Evolutionary conservation across 1,140 invertebrate species (phyloP).

Genomic region (Aphelinus atriplicis): DNA sequence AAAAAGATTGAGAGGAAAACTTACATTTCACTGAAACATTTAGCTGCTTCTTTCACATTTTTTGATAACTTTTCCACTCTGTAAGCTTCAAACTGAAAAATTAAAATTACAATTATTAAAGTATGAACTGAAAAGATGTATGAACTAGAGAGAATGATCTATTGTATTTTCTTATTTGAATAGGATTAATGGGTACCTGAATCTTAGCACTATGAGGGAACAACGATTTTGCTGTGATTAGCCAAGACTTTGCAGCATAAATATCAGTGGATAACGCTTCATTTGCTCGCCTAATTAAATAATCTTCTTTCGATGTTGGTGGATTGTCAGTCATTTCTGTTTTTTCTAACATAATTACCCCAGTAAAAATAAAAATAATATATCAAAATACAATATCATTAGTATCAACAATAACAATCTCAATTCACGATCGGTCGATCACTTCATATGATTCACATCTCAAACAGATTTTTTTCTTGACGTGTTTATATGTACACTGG

Average conservation of each 20-base stretch:
- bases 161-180: neutral
- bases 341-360: slow-evolving; percentile 34
- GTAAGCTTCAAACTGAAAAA: slow-evolving; percentile 80
- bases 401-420: too few relatives aligned
- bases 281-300: slow-evolving; percentile 81
- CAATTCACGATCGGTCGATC: too few relatives aligned
- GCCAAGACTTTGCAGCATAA: slow-evolving; percentile 86
- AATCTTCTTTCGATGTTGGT: slow-evolving; percentile 75
- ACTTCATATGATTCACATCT: slow-evolving; percentile 9
- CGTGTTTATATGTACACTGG: too few relatives aligned
- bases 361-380: too few relatives aligned
- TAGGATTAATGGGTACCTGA: slow-evolving; percentile 68
- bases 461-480: too few relatives aligned
- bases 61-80: slow-evolving; percentile 81
- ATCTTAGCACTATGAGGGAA: slow-evolving; percentile 87
- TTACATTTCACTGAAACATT: slow-evolving; percentile 79
- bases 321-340: slow-evolving; percentile 53
- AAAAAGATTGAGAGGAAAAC: slow-evolving; percentile 33
- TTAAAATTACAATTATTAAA: neutral
- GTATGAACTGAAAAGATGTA: too few relatives aligned
- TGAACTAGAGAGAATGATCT: neutral
- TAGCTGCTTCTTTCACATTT: slow-evolving; percentile 83
- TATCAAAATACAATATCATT: too few relatives aligned
- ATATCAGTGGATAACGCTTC: slow-evolving; percentile 75
- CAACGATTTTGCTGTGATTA: slow-evolving; percentile 88